Evolutionary conservation across 2,888 invertebrate species (phyloP).

Genomic region (Melanargia galathea): DNA sequence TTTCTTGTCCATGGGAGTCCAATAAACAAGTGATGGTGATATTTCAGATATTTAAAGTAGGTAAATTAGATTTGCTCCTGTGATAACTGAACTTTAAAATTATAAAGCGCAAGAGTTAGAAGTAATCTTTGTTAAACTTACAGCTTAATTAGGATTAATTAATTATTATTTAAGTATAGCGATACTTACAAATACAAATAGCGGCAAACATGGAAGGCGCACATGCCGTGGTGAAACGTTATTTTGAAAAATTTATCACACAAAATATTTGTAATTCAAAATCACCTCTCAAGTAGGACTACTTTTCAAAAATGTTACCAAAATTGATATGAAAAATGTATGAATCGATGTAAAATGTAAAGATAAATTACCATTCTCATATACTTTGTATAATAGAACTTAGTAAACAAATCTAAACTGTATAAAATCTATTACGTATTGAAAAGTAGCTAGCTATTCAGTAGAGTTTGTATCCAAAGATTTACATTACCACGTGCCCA

Average conservation of each 20-base stretch:
- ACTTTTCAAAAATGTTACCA: constrained; percentile 4
- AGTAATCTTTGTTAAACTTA: not conserved
- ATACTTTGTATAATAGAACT: not conserved
- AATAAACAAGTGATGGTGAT: too few relatives aligned
- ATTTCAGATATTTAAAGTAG: too few relatives aligned
- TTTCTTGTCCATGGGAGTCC: too few relatives aligned
- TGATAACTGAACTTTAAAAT: not conserved
- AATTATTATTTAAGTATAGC: not conserved
- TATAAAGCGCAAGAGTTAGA: not conserved
- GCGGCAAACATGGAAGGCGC: constrained; percentile 31
- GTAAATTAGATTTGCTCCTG: too few relatives aligned
- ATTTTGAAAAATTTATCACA: constrained; percentile 20
- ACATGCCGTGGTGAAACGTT: constrained; percentile 22
- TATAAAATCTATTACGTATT: not conserved
- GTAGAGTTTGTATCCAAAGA: not conserved
- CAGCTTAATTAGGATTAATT: not conserved
- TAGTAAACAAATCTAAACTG: not conserved
- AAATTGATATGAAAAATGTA: not conserved
- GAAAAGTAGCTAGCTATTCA: not conserved
- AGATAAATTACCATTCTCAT: not conserved
- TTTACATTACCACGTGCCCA: constrained; percentile 49
- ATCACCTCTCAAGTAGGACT: not conserved
- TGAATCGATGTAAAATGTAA: not conserved
- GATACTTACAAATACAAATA: constrained; percentile 30
- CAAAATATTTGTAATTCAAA: constrained; percentile 1